Percentiles rank a stretch among this genome's conserved stretches.
phyloP scores from a whole-genome alignment of 1,140 invertebrate species.

The Drosophila quadrilineata region DNA sequence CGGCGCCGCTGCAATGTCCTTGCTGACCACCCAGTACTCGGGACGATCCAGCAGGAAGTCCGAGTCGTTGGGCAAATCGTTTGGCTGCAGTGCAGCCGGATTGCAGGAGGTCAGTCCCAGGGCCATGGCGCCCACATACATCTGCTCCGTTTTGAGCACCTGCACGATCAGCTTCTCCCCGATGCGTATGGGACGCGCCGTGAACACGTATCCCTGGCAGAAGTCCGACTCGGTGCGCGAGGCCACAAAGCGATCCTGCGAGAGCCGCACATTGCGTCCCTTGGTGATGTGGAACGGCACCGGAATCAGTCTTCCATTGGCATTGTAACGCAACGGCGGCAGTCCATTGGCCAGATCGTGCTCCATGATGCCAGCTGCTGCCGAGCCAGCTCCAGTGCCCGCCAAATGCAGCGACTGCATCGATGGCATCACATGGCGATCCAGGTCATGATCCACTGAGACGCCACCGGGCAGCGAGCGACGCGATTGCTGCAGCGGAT shows the following conservation, averaged over 20 bases:
- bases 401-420: conserved; percentile 81
- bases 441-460: conserved; percentile 66
- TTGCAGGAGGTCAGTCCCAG: conserved; percentile 97
- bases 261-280: conserved; percentile 92
- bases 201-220: conserved; percentile 97
- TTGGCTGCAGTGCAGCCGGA: conserved; percentile 87
- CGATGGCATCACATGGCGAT: conserved; percentile 77
- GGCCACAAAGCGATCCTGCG: conserved; percentile 90
- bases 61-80: conserved; percentile 95
- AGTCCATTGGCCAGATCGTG: conserved; percentile 79
- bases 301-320: conserved; percentile 85
- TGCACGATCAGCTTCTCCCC: conserved; percentile 94
- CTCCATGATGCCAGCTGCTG: conserved; percentile 44
- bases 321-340: conserved; percentile 87
- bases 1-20: conserved; percentile 93
- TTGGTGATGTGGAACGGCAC: conserved; percentile 89
- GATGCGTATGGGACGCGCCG: conserved; percentile 89
- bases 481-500: conserved; percentile 79
- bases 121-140: conserved; percentile 93
- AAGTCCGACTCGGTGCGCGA: conserved; percentile 92
- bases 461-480: conserved; percentile 79
- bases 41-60: conserved; percentile 95
- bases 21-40: conserved; percentile 98
- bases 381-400: conserved; percentile 49
- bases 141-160: conserved; percentile 90